Evolutionary conservation across 1,140 invertebrate genomes (phyloP), one percentile per base, ranked within the genome.

Genomic region (Drosophila athabasca): DNA sequence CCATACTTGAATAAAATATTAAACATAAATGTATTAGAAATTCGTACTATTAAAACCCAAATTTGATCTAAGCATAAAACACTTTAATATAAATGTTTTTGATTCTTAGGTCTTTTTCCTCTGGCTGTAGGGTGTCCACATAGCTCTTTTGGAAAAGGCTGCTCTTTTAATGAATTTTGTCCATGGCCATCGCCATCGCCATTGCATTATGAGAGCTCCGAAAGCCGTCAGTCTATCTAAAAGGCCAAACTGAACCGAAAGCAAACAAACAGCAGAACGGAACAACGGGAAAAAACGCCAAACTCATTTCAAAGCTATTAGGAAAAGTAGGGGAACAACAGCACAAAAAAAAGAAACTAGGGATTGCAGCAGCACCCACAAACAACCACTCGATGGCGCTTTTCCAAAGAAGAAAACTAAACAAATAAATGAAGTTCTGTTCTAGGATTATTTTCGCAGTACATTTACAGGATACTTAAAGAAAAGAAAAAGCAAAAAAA

Each of bases 291-390:
- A 58, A 73, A 69, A 76, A 78, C 61, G 62, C 57, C 62, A 87
- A 87, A 87, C 82, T 87, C 83, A 87, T 87, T 88, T 88, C 70
- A 76, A 88, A 87, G 82, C 82, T 88, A 87, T 87, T 87, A 87
- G 77, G 44, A 35, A 35, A 50, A 58, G 62, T 22, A 60, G 7
- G 29, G 29, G 1, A 2, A 8, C 2, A 9, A 31, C 8, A 8
- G 80, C 72, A 19, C 17, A 19, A 19, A 60, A 66, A 79, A 74
- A 84, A 55, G 62, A 62, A 31, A 60, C 8, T 52, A 43, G 24
- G 24, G 5, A 3, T 26, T 26, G 44, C 43, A 60, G 41, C 59
- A 70, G 51, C 31, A 39, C 48, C 41, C 46, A 24, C 22, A 24
- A 46, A 43, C 39, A 62, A 45, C n/a, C 43, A 19, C 22, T 45